Evolutionary conservation across 2,113 vertebrate species (phyloP).

Genomic region (Pipa parva): DNA sequence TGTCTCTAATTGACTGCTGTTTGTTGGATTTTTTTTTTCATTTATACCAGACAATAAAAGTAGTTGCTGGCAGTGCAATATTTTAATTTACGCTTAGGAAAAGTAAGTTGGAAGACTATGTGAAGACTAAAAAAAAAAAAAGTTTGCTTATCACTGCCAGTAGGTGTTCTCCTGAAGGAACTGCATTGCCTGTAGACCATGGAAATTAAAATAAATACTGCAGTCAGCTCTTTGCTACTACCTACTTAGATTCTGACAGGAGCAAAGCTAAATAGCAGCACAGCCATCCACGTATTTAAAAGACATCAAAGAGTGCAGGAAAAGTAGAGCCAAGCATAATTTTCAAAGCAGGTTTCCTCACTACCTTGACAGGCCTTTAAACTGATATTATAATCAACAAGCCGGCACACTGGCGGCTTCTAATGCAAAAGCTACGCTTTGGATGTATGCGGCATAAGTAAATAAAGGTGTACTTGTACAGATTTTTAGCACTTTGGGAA

Average conservation of each 20-base stretch:
- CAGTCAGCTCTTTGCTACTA: conserved; percentile 48
- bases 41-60: conserved; percentile 11
- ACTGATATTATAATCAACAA: conserved; percentile 53
- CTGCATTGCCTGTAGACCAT: conserved; percentile 48
- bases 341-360: conserved; percentile 51
- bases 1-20: conserved; percentile 20
- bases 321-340: conserved; percentile 49
- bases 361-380: conserved; percentile 45
- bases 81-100: conserved; percentile 43
- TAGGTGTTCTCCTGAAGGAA: conserved; percentile 45
- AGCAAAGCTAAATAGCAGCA: conserved; percentile 59
- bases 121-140: conserved; percentile 42
- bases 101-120: conserved; percentile 25
- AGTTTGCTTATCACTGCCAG: conserved; percentile 20
- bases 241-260: conserved; percentile 45
- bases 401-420: conserved; percentile 46
- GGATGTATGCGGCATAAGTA: conserved; percentile 33
- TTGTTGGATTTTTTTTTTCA: background rate
- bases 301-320: conserved; percentile 58
- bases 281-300: conserved; percentile 55
- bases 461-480: conserved; percentile 9
- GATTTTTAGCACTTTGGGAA: conserved; percentile 39
- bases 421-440: conserved; percentile 45
- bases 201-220: conserved; percentile 52
- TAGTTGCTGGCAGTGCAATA: conserved; percentile 13